Evolutionary conservation across 1,140 invertebrate species (phyloP).

Genomic region (Trichonephila clavipes): DNA sequence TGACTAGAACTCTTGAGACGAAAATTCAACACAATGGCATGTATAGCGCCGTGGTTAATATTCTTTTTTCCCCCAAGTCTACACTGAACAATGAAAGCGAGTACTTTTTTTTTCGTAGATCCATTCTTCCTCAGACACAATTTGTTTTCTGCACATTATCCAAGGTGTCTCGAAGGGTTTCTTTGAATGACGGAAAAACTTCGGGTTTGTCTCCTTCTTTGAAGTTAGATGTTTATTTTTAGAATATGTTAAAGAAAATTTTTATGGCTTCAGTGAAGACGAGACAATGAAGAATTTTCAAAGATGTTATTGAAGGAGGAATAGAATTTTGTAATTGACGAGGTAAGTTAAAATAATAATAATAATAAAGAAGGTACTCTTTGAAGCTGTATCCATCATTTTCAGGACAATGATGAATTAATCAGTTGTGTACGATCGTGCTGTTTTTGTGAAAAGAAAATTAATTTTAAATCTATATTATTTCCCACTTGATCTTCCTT

Average conservation of each 20-base stretch:
- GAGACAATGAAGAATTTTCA: neutral
- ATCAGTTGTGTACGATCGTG: no score
- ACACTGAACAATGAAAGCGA: neutral
- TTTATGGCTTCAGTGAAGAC: neutral
- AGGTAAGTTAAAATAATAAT: neutral
- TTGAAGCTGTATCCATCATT: no score
- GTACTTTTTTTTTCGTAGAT: neutral
- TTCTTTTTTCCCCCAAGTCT: neutral
- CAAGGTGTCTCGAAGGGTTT: neutral
- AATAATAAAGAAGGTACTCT: no score
- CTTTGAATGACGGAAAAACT: neutral
- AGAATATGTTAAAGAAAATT: neutral
- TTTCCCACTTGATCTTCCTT: no score
- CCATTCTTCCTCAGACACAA: neutral
- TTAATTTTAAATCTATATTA: no score
- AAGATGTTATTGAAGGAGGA: neutral
- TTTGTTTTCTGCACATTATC: neutral
- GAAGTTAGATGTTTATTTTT: neutral
- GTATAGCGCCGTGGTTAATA: neutral
- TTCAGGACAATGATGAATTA: no score
- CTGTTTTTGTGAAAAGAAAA: no score
- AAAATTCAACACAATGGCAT: neutral
- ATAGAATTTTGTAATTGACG: neutral
- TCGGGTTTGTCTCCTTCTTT: neutral
- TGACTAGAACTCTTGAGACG: neutral